Evolutionary conservation across 2,113 vertebrate species (phyloP), one percentile per base, ranked within the genome.

Genomic region (human): DNA sequence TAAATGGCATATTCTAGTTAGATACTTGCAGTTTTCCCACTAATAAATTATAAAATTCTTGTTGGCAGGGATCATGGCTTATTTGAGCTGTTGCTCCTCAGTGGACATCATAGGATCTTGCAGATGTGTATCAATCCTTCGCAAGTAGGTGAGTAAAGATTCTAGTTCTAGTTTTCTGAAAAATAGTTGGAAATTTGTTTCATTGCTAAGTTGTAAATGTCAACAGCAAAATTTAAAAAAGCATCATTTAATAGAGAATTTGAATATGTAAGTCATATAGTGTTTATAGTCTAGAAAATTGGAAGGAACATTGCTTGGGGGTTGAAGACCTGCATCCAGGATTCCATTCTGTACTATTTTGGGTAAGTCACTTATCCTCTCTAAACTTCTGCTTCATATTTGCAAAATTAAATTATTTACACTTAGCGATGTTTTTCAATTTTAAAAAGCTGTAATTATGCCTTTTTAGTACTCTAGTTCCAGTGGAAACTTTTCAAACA

Each of bases 161-260:
- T 66, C 8, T 75, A 97, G 14, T 18, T 35, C 50, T 83, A n/a
- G 38, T 93, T 90, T 80, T 45, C 12, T 68, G 3, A 93, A 73
- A 9, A 72, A n/a, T 14, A 72, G 17, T 35, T 59, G 45, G 11
- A 23, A 40, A 45, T 20, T 2, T 18, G 81, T 88, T 84, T 11
- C 22, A 14, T 30, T 61, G 2, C 10, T 45, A 18, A 52, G 13
- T 5, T 55, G 27, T 40, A 55, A n/a, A 40, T 30, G 32, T 0
- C n/a, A 96, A 13, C 11, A 32, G 20, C 1, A 57, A 30, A 89
- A 38, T 11, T 11, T 76, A 22, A 23, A 85, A 43, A 72, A 3
- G 0, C 1, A 59, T 52, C 13, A 45, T 73, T 73, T 14, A 45
- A 20, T 89, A 17, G 1, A n/a, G 2, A 70, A 86, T 27, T 43